Evolutionary conservation across 1,140 invertebrate species (phyloP), one percentile per base, ranked within the genome.

Genomic region (Coboldia fuscipes): DNA sequence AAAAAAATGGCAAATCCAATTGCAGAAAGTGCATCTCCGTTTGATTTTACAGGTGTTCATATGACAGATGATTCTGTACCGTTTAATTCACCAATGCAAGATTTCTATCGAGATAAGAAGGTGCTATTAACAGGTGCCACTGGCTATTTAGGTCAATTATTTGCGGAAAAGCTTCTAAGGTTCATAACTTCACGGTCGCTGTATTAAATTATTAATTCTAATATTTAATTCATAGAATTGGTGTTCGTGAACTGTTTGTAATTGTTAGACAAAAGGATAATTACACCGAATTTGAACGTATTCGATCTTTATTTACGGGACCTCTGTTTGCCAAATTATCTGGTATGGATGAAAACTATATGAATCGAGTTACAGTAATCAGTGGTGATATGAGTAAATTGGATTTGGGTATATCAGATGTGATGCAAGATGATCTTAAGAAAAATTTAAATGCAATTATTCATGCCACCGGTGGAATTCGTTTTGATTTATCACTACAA

Each of bases 391-490:
- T 35, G n/a, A 9, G 16, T 6, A 20, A 42, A 13, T 36, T 42
- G 36, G 57, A 63, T 16, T 46, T 81, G 3, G 77, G 73, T 2
- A 47, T 81, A 5, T 59, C 47, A 19, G 44, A 58, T 4, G 44
- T 50, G 12, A 67, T 76, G 49, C 42, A 56, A 21, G 39, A 61
- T 21, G 45, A 57, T 3, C 45, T 82, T 1, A 45, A 51, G 2
- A 48, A 65, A 4, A 57, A 65, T 30, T 61, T 78, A 3, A 33
- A 65, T 18, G 52, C 83, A 15, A 66, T 88, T 2, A 78, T 86
- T 45, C 80, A 88, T 43, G 71, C 63, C 2, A 83, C 83, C 1
- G 83, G 83, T 0, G 82, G 78, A n/a, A 65, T 88, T 2, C 68
- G 72, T 39, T 88, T 88, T 48, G 73, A 83, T 45, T 79, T 82